Evolutionary conservation across 1,140 invertebrate genomes (phyloP).

Genomic region (Campodea augens): DNA sequence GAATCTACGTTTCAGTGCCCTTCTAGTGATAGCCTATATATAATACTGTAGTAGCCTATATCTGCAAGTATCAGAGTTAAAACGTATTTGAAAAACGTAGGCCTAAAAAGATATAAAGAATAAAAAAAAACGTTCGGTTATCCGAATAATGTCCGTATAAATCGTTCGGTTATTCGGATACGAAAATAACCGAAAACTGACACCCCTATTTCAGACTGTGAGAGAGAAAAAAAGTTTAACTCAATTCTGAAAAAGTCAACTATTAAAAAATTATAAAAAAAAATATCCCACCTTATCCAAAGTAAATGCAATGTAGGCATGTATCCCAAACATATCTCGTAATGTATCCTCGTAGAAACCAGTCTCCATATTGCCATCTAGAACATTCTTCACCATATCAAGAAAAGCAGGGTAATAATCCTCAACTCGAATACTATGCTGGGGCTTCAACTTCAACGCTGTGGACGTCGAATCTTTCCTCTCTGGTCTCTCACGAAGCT

Average conservation of each 20-base stretch:
- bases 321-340: conserved; percentile 93
- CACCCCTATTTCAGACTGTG: too few relatives aligned
- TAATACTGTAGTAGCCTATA: too few relatives aligned
- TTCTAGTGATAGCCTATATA: too few relatives aligned
- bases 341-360: conserved; percentile 83
- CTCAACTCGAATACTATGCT: conserved; percentile 53
- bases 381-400: conserved; percentile 84
- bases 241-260: not conserved
- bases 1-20: too few relatives aligned
- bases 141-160: too few relatives aligned
- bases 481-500: conserved; percentile 34
- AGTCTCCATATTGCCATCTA: conserved; percentile 89
- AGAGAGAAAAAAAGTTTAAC: not conserved
- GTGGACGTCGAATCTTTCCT: conserved; percentile 64
- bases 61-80: too few relatives aligned
- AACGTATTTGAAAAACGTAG: too few relatives aligned
- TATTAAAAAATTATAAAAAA: not conserved
- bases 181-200: too few relatives aligned
- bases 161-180: too few relatives aligned
- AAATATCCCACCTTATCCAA: conserved; percentile 55
- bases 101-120: too few relatives aligned
- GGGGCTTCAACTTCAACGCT: conserved; percentile 66
- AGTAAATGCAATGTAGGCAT: conserved; percentile 87
- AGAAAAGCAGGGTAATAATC: conserved; percentile 81
- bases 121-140: too few relatives aligned